Conservation (phyloP, 2,888 invertebrate species). For the Erynnis tages region DNA sequence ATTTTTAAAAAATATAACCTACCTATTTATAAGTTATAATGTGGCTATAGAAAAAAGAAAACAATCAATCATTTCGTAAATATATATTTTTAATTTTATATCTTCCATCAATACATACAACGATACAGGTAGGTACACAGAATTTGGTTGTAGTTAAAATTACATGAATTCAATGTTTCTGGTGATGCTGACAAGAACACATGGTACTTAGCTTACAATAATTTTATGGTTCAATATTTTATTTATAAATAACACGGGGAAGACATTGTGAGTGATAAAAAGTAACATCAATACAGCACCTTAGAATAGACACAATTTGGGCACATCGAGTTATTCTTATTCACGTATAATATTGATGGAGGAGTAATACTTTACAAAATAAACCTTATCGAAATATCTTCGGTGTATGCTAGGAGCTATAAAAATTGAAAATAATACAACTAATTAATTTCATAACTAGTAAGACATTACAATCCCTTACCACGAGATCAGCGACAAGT, state of each 20-base stretch:
- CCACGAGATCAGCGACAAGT: conserved; percentile 79
- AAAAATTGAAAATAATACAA: conserved; percentile 82
- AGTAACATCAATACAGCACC: conserved; percentile 43
- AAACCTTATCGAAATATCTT: conserved; percentile 82
- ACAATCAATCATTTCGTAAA: conserved; percentile 72
- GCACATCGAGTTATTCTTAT: conserved; percentile 47
- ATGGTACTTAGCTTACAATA: conserved; percentile 17
- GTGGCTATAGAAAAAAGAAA: conserved; percentile 33
- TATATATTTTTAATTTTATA: conserved; percentile 82
- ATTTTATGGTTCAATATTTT: conserved; percentile 15
- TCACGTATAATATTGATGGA: conserved; percentile 78
- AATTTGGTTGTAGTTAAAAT: conserved; percentile 57
- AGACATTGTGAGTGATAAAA: conserved; percentile 57
- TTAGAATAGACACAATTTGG: conserved; percentile 41
- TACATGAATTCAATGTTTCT: conserved; percentile 21
- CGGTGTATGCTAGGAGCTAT: conserved; percentile 82
- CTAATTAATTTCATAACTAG: conserved; percentile 81
- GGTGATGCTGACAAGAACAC: conserved; percentile 15
- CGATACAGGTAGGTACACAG: conserved; percentile 67
- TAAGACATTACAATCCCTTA: conserved; percentile 81
- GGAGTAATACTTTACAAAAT: conserved; percentile 79
- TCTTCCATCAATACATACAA: conserved; percentile 83
- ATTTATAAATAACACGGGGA: conserved; percentile 51
- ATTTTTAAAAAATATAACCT: neutral
- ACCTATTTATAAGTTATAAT: neutral